Evolutionary conservation across 2,888 invertebrate species (phyloP), one percentile per base, ranked within the genome.

Genomic region (Epiblema foenella): DNA sequence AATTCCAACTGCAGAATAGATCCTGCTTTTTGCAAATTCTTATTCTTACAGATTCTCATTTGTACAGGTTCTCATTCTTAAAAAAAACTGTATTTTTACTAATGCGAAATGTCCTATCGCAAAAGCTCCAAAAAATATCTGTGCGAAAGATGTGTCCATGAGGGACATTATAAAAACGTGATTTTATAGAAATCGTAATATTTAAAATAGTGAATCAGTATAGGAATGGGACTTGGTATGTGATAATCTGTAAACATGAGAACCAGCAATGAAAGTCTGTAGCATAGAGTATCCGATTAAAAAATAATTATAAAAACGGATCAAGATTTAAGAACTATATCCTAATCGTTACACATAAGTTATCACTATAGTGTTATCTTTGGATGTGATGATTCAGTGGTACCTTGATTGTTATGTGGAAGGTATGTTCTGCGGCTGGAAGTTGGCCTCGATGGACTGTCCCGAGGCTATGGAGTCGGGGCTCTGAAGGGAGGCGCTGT

Each of bases 401-500:
- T 46, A 46, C 42, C 63, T 57, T 39, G 64, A 74, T 80, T 84
- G 90, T 87, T 93, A 93, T 91, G 92, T 92, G 62, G 91, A 88
- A 60, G 86, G 83, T 80, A 87, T 5, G n/a, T 46, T 46, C n/a
- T n/a, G 83, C 76, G 88, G 85, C 74, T 87, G 86, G 33, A 81
- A 76, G 1, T 84, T 82, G 20, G 85, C 89, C 51, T 94, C 93
- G 73, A 91, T 81, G 29, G 94, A 94, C 69, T 93, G 94, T 0
- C 87, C 89, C 2, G 94, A 94, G 42, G 95, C 95, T 85, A 96
- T 95, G 69, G 96, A 96, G 87, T 96, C 96, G 37, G 96, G 96
- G 82, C 96, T 96, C 83, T 96, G 96, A 11, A 96, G 91, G 0
- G 96, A 96, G 17, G 96, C 95, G 78, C 95, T 95, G 85, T 96